A percentile compares a stretch with the other conserved stretches of the same genome.
Evolutionary conservation across 2,888 invertebrate genomes (phyloP).

Genomic region (Watsonalla cultraria): DNA sequence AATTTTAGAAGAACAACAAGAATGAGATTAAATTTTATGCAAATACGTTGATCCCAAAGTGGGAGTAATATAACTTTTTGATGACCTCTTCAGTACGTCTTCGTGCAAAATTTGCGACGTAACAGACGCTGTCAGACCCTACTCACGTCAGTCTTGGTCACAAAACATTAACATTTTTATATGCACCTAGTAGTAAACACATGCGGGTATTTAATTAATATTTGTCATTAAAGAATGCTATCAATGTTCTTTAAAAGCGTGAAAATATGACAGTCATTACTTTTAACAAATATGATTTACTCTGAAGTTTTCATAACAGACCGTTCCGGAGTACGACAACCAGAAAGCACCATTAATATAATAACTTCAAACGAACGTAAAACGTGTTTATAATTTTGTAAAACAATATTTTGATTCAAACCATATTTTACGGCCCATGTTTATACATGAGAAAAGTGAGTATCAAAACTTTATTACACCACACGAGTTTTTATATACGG

Average conservation of each 20-base stretch:
- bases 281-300: background rate
- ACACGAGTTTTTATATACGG: too few species aligned
- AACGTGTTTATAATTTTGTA: constrained; percentile 2
- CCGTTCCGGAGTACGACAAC: constrained; percentile 27
- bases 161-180: constrained; percentile 34
- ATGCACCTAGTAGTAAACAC: constrained; percentile 19
- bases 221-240: background rate
- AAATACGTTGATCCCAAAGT: constrained; percentile 29
- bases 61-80: constrained; percentile 45
- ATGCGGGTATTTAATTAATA: constrained; percentile 14
- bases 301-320: constrained; percentile 10
- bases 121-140: constrained; percentile 58
- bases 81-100: constrained; percentile 36
- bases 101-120: constrained; percentile 43
- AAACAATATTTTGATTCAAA: too few species aligned
- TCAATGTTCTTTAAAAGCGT: background rate
- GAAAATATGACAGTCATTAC: background rate
- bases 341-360: constrained; percentile 39
- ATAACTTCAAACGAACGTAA: constrained; percentile 29
- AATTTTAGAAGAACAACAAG: constrained; percentile 8
- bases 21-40: constrained; percentile 14
- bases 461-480: too few species aligned
- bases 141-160: constrained; percentile 48
- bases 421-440: too few species aligned
- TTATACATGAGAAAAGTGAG: too few species aligned